Base-by-base conservation (phyloP, 2,888 invertebrate species). In the Sphecodes monilicornis region DNA sequence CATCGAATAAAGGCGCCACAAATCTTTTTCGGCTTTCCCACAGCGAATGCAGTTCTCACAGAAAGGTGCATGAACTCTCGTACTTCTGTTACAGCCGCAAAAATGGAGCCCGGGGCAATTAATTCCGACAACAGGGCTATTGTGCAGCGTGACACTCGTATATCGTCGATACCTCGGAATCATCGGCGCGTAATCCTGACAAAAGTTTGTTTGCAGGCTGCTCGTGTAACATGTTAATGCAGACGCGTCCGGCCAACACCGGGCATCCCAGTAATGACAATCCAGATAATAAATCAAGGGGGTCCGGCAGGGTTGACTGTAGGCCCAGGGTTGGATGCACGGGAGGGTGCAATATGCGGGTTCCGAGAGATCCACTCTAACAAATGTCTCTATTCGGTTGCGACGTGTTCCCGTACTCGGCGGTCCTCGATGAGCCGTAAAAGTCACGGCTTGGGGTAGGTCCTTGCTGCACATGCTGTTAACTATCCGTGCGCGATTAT, bases 371-470 rank as follows among this genome's bases (percentile, higher is more conserved):
- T 91, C 88, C 87, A 86, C 91, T 92, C 90, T 92, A 93, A 93
- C 93, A 93, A 93, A 93, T 93, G 93, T 93, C 93, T 93, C 92
- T 93, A 93, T 93, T 92, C 92, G 88, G 89, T 76, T 80, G 85
- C 89, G 86, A 86, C 88, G 86, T 85, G 86, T 82, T 81, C 83
- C 88, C 64, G 74, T 84, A 75, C 78, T 76, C 86, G 75, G 85
- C 60, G 76, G 80, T 87, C 89, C 90, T 90, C 90, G 86, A 83
- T 88, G 86, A 89, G 80, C 89, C 88, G 87, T 91, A 91, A 92
- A 92, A 93, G 91, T 91, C 92, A 90, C 83, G 77, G 80, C 89
- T 90, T 89, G 89, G 90, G 89, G 80, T 83, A 85, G 85, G 77
- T 83, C 66, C 84, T 89, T 74, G 72, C 82, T 69, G 78, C 88